These are phyloP conservation scores for Maniola hyperantus DNA, from an alignment of 2,888 invertebrate genomes.

Conservation along the genomic window DNA sequence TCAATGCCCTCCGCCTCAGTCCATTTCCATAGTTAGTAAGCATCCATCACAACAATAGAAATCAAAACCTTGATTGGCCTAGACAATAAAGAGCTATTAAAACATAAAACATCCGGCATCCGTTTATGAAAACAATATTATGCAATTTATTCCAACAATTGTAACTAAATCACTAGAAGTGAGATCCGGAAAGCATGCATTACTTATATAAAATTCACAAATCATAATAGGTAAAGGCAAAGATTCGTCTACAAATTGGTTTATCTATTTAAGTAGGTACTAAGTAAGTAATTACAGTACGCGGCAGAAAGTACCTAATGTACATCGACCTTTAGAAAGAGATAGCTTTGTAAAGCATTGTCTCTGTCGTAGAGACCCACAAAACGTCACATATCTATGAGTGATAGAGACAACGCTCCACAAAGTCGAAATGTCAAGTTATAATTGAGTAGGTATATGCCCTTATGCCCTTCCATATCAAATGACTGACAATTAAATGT, in stretches of 20 bases:
- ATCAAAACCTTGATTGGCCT: constrained; percentile 2
- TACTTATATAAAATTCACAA: background rate
- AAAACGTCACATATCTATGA: too few relatives aligned
- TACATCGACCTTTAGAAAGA: too few relatives aligned
- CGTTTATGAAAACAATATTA: background rate
- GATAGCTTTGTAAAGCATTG: too few relatives aligned
- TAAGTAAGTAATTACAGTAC: background rate
- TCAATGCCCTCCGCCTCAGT: background rate
- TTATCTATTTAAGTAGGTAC: background rate
- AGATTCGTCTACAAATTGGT: background rate
- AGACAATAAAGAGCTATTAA: constrained; percentile 5
- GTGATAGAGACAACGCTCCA: too few relatives aligned
- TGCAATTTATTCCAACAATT: background rate
- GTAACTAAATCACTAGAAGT: background rate
- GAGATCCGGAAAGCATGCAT: background rate
- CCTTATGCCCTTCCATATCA: too few relatives aligned
- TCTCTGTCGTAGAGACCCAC: too few relatives aligned
- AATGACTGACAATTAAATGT: too few relatives aligned
- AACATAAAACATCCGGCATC: constrained; percentile 15
- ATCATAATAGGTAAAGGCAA: background rate
- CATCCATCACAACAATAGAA: constrained; percentile 9
- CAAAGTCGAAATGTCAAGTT: too few relatives aligned
- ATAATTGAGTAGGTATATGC: too few relatives aligned
- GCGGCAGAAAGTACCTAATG: too few relatives aligned
- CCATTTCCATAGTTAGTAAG: background rate